Base-by-base conservation (phyloP, 2,888 invertebrate genomes). In the Scrobipalpa atriplicella region DNA sequence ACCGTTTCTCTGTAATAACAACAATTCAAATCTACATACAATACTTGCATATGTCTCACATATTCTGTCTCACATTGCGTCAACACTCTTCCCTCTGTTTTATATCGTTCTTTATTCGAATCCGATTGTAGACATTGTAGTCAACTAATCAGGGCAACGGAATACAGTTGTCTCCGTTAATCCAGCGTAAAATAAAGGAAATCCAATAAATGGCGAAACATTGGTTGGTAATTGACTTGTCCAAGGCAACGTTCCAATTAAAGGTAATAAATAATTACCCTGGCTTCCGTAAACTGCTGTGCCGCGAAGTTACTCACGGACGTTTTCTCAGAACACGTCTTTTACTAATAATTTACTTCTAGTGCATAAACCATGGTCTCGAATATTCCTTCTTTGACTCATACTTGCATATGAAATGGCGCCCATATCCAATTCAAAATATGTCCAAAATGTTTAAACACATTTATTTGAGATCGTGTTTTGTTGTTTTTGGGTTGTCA, bases 291-390 rank as follows among this genome's bases (percentile, higher is more conserved):
- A 68, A 66, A 64, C 63, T 58, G 38, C 39, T 41, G 43, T 43
- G 54, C 71, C 70, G 56, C 77, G 72, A 74, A 76, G 78, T 80
- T 79, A 82, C 75, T 78, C 78, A 79, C 71, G 77, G 78, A 77
- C 75, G 11, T 76, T 70, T 88, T 86, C 88, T 75, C 62, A 78
- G 89, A 87, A 78, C 77, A 75, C 80, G 81, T 80, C 79, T 76
- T 83, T 80, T 79, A 78, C 77, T 75, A 78, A 81, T 79, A 78
- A 78, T 72, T 78, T 75, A 13, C 38, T 16, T 6, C 52, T 66
- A 78, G 73, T 84, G 79, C 82, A 85, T 78, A 77, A 81, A 79
- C 43, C 47, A 5, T 16, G 47, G n/a, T n/a, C 16, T 6, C 47
- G 16, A 16, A 6, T 3, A 43, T 1, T 47, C 47, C 47, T 47